Evolutionary conservation across 2,113 vertebrate genomes (phyloP), one percentile per base, ranked within the genome.

Genomic region (Hippopotamus amphibius): DNA sequence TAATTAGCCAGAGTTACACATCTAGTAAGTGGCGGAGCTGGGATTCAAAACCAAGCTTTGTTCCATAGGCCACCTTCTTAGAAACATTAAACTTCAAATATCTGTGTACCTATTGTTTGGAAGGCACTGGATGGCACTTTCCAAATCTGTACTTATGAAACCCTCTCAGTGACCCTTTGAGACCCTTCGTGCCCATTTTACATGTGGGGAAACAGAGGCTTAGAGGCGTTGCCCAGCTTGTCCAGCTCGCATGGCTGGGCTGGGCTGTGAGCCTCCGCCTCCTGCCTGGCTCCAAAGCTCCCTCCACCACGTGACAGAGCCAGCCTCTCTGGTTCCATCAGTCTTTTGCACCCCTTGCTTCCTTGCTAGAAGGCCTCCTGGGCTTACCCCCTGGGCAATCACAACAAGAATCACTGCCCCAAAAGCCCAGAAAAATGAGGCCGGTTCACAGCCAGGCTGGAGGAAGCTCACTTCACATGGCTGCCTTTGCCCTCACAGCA

Each of bases 241-340:
- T 41, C 24, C 3, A 6, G 37, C 63, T 84, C 15, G 0, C n/a
- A 9, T 14, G 24, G 13, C 9, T 15, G 24, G 61, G 12, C n/a
- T 48, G n/a, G 37, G 59, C 21, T 21, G 30, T 43, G 55, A 55
- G 41, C 55, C 71, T 81, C 17, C 1, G 46, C 66, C 50, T 61
- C 11, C 37, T 63, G 53, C 50, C n/a, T 12, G n/a, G 13, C 57
- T 66, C 48, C 46, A 28, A 6, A 84, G 8, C 77, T 74, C 43
- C 77, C 26, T 81, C 24, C 15, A 0, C 26, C 0, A 0, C 7
- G 0, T 17, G 9, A n/a, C 43, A 68, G 68, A 72, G 28, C 26
- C 19, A 7, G 7, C 46, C 50, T 43, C 55, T 66, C 10, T 4
- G 26, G 7, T 17, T 63, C 69, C 4, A 0, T 65, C 26, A 0